Evolutionary conservation across 2,888 invertebrate species (phyloP).

Genomic region (Diploptera punctata): DNA sequence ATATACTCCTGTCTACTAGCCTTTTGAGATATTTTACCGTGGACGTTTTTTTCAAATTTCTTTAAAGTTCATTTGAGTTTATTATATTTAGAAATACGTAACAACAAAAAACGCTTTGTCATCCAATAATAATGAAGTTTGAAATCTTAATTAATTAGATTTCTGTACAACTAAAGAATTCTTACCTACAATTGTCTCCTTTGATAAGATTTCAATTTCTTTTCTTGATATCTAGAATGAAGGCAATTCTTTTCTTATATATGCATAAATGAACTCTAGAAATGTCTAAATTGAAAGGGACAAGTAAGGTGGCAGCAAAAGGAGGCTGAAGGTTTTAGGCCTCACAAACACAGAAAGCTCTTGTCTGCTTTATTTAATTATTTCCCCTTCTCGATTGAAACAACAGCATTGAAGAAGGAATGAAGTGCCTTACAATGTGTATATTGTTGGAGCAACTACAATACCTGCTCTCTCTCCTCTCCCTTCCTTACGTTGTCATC

Average conservation of each 20-base stretch:
- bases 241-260: background rate
- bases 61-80: too few relatives aligned
- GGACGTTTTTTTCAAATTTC: too few relatives aligned
- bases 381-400: conserved; percentile 30
- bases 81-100: too few relatives aligned
- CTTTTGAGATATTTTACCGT: too few relatives aligned
- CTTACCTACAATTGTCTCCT: background rate
- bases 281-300: background rate
- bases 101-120: too few relatives aligned
- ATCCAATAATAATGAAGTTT: background rate
- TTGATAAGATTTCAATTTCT: conserved; percentile 17
- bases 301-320: background rate
- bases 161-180: conserved; percentile 12
- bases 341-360: background rate
- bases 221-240: background rate
- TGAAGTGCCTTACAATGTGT: conserved; percentile 1
- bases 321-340: too few relatives aligned
- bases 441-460: conserved; percentile 37
- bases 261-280: conserved; percentile 13
- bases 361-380: conserved; percentile 21
- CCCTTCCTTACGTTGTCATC: background rate
- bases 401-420: conserved; percentile 24
- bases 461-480: background rate
- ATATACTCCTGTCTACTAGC: too few relatives aligned
- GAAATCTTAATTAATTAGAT: conserved; percentile 18